phyloP scores from a whole-genome alignment of 2,797 vertebrate species.

The Microhierax caerulescens region DNA sequence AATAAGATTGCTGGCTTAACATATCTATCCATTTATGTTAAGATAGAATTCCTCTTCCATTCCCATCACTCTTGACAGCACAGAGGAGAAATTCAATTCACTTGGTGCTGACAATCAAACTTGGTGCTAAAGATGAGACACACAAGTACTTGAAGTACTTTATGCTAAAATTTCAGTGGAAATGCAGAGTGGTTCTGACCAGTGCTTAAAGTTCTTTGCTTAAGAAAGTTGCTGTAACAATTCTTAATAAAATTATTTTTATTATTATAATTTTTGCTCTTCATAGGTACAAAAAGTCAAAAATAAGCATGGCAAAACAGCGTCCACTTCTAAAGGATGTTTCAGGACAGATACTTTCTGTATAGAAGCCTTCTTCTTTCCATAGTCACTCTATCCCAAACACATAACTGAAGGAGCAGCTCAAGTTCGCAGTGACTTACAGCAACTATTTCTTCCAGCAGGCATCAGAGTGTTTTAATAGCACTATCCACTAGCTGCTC shows the following conservation, averaged over 20 bases:
- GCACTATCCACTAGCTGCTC: background rate
- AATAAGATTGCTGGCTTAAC: conserved; percentile 15
- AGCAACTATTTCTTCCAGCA: background rate
- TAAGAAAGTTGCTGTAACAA: background rate
- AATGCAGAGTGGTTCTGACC: background rate
- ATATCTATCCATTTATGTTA: background rate
- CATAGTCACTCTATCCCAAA: background rate
- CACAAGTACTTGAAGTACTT: background rate
- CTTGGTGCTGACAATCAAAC: background rate
- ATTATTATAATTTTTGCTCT: background rate
- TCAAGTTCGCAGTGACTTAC: background rate
- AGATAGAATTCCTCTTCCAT: background rate
- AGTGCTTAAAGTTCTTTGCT: background rate
- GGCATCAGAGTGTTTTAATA: background rate
- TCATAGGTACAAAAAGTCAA: background rate
- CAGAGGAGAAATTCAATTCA: background rate
- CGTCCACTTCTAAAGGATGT: background rate
- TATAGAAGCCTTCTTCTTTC: background rate
- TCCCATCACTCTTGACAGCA: background rate
- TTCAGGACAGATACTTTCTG: background rate
- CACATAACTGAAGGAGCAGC: background rate
- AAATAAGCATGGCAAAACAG: background rate
- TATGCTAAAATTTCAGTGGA: background rate
- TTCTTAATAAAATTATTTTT: background rate
- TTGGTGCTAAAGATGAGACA: background rate